A percentile compares a stretch with the other conserved stretches of the same genome.
phyloP scores from a whole-genome alignment of 2,888 invertebrate genomes.

The Clostera curtula region DNA sequence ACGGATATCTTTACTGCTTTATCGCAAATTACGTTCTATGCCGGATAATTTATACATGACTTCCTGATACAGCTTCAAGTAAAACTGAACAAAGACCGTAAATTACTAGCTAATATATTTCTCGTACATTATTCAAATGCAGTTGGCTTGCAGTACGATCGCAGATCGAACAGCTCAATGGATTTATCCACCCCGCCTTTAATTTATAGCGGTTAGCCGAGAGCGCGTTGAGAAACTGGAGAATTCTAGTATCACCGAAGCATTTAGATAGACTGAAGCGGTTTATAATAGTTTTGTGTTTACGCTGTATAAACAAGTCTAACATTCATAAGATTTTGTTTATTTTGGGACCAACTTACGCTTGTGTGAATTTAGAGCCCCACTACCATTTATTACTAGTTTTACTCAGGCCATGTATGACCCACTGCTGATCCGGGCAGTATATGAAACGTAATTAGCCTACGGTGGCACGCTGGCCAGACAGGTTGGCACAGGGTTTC shows the following conservation, averaged over 20 bases:
- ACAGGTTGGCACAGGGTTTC: too few relatives aligned
- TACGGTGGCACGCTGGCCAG: too few relatives aligned
- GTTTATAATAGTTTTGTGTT: conserved; percentile 8
- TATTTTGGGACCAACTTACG: too few relatives aligned
- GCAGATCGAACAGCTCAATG: conserved; percentile 51
- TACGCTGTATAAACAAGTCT: too few relatives aligned
- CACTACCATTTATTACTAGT: too few relatives aligned
- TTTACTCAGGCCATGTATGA: too few relatives aligned
- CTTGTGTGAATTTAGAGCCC: too few relatives aligned
- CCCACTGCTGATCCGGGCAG: too few relatives aligned
- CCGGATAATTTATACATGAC: conserved; percentile 15
- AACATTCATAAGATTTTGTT: too few relatives aligned
- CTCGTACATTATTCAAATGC: conserved; percentile 45
- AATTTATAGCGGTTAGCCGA: conserved; percentile 52
- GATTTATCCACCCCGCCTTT: conserved; percentile 49
- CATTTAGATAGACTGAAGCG: conserved; percentile 12
- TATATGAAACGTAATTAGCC: too few relatives aligned
- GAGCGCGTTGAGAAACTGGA: conserved; percentile 51
- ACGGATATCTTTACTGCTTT: too few relatives aligned
- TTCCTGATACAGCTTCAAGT: conserved; percentile 17
- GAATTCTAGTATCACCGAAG: conserved; percentile 33
- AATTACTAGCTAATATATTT: conserved; percentile 32
- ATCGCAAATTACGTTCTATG: not conserved
- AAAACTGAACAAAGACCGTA: conserved; percentile 21
- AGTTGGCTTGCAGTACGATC: conserved; percentile 43